A percentile compares a stretch with the other conserved stretches of the same genome.
Evolutionary conservation across 2,888 invertebrate genomes (phyloP).

Genomic region (Eudemis profundana): DNA sequence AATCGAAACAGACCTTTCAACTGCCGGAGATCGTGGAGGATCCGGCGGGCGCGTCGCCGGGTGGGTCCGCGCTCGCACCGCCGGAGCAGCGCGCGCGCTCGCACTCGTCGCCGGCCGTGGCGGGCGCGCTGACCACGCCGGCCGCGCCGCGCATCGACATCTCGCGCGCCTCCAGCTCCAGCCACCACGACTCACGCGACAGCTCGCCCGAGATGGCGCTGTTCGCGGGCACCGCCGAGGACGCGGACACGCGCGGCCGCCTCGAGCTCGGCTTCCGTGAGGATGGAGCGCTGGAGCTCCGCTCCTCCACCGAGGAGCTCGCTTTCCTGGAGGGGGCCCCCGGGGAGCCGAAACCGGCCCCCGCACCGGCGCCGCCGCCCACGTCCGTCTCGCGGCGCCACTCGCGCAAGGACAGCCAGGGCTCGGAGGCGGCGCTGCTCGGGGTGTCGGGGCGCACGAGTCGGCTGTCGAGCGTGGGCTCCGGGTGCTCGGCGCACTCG

Average conservation of each 20-base stretch:
- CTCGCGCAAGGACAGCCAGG: slow-evolving; percentile 89
- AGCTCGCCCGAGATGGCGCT: slow-evolving; percentile 94
- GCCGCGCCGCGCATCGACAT: slow-evolving; percentile 95
- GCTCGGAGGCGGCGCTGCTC: slow-evolving; percentile 91
- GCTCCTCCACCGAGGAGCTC: slow-evolving; percentile 95
- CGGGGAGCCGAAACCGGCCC: slow-evolving; percentile 49
- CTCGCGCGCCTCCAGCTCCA: slow-evolving; percentile 94
- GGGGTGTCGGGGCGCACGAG: slow-evolving; percentile 92
- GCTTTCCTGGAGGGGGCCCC: slow-evolving; percentile 89
- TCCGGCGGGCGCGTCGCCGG: slow-evolving; percentile 57
- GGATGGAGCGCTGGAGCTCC: slow-evolving; percentile 93
- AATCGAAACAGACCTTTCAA: slow-evolving; percentile 83
- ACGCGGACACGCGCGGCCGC: slow-evolving; percentile 59
- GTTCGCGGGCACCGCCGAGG: slow-evolving; percentile 82
- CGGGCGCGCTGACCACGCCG: slow-evolving; percentile 83
- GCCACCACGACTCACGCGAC: slow-evolving; percentile 94
- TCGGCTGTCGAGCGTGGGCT: slow-evolving; percentile 92
- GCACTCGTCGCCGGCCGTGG: slow-evolving; percentile 71
- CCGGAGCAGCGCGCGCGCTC: slow-evolving; percentile 75
- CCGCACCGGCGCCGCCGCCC: slow-evolving; percentile 62
- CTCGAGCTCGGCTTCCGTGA: slow-evolving; percentile 87
- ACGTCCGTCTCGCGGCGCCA: slow-evolving; percentile 77
- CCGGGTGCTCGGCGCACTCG: slow-evolving; percentile 89
- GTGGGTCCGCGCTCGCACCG: slow-evolving; percentile 57
- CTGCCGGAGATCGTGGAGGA: slow-evolving; percentile 85